Evolutionary conservation across 1,140 invertebrate genomes (phyloP).

Genomic region (Orussus abietinus): DNA sequence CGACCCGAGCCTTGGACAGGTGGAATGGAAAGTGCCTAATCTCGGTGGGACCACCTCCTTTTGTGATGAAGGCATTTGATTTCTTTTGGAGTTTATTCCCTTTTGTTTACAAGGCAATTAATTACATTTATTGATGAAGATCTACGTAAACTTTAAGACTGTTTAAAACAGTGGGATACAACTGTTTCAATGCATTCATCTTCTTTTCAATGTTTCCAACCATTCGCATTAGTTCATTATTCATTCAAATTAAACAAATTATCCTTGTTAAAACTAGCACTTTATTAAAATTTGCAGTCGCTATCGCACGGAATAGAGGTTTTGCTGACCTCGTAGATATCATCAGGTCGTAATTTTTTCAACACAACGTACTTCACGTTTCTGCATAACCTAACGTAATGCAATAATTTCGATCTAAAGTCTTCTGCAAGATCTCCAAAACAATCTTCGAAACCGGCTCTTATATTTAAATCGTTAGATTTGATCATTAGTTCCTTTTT

Average conservation of each 20-base stretch:
- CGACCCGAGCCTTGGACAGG: no score
- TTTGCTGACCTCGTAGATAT: constrained; percentile 15
- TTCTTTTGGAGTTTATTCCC: constrained; percentile 7
- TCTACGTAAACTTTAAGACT: constrained; percentile 25
- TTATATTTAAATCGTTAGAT: background rate
- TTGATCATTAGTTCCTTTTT: constrained; percentile 1
- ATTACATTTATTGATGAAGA: constrained; percentile 22
- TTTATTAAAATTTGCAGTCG: no score
- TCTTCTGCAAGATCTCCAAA: constrained; percentile 19
- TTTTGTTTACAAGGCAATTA: constrained; percentile 15
- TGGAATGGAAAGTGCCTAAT: background rate
- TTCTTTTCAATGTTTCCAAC: constrained; percentile 28
- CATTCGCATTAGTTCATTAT: constrained; percentile 21
- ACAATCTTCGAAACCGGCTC: constrained; percentile 1
- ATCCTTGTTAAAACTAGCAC: constrained; percentile 15
- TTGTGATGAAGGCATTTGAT: background rate
- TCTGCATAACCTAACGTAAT: constrained; percentile 29
- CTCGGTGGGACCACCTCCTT: constrained; percentile 10
- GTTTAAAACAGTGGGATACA: no score
- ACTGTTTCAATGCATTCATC: no score
- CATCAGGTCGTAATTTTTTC: constrained; percentile 15
- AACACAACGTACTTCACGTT: constrained; percentile 22
- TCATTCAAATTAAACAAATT: constrained; percentile 19
- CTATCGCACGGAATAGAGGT: constrained; percentile 8
- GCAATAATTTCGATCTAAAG: constrained; percentile 21